Evolutionary conservation across 2,113 vertebrate genomes (phyloP).

Genomic region (Rallus limicola): DNA sequence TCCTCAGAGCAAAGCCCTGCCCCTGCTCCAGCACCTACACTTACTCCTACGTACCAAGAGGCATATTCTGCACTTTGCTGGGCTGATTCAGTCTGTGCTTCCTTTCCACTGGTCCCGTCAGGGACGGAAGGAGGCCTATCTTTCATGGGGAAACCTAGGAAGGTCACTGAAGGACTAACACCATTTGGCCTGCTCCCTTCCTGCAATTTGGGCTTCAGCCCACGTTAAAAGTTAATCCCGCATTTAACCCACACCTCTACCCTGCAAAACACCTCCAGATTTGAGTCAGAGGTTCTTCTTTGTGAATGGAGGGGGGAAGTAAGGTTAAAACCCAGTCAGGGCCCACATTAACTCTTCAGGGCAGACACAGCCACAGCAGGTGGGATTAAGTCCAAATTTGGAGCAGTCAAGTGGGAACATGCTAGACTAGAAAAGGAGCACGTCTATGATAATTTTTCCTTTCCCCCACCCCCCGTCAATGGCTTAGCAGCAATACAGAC

Average conservation of each 20-base stretch:
- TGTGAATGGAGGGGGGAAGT: background rate
- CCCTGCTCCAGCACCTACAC: background rate
- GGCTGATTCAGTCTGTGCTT: background rate
- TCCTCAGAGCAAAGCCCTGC: background rate
- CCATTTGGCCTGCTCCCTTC: background rate
- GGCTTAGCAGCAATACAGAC: conserved; percentile 28
- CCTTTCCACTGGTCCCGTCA: background rate
- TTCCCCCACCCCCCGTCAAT: background rate
- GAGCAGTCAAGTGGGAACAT: background rate
- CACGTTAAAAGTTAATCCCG: conserved; percentile 14
- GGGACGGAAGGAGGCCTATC: background rate
- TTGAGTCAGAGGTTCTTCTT: conserved; percentile 38
- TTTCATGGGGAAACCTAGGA: background rate
- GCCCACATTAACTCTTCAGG: conserved; percentile 22
- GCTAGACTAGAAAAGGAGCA: background rate
- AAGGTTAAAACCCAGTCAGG: background rate
- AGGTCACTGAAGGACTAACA: conserved; percentile 64
- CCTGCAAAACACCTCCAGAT: conserved; percentile 30
- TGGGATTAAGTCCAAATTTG: conserved; percentile 6
- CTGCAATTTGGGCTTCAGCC: conserved; percentile 14
- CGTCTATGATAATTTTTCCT: background rate
- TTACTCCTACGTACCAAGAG: background rate
- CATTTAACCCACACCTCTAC: conserved; percentile 21
- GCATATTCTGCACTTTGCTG: background rate
- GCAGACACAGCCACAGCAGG: background rate